Evolutionary conservation across 1,140 invertebrate genomes (phyloP).

Genomic region (Neodiprion lecontei): DNA sequence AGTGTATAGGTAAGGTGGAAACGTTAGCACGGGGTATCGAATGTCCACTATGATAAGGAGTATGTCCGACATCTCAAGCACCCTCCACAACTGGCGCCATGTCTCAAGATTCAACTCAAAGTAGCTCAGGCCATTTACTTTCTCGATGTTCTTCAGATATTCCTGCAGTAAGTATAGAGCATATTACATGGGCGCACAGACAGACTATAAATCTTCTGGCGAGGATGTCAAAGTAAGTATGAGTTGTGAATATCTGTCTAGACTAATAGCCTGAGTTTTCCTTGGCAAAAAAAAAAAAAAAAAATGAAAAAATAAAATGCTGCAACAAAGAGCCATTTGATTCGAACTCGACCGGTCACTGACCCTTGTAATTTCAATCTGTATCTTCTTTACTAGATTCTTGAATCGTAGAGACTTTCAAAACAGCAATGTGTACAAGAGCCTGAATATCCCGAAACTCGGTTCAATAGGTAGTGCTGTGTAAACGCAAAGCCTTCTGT

Average conservation of each 20-base stretch:
- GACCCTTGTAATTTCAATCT: no score
- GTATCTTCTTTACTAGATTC: no score
- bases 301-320: conserved; percentile 18
- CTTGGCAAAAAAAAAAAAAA: conserved; percentile 17
- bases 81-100: conserved; percentile 92
- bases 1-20: conserved; percentile 88
- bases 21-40: conserved; percentile 84
- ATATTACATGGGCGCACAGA: conserved; percentile 16
- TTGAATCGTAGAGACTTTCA: no score
- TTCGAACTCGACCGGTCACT: no score
- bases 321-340: background rate
- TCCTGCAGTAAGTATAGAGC: conserved; percentile 52
- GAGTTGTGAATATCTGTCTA: background rate
- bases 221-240: no score
- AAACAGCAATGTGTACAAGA: no score
- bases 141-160: conserved; percentile 67
- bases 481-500: no score
- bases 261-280: conserved; percentile 2
- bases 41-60: conserved; percentile 86
- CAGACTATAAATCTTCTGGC: background rate
- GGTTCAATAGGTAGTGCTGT: no score
- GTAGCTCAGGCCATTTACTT: conserved; percentile 67
- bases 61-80: conserved; percentile 90
- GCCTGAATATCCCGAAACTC: no score
- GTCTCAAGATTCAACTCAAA: conserved; percentile 93